Conservation (phyloP, 2,888 invertebrate genomes). For the Drosophila melanosoma region DNA sequence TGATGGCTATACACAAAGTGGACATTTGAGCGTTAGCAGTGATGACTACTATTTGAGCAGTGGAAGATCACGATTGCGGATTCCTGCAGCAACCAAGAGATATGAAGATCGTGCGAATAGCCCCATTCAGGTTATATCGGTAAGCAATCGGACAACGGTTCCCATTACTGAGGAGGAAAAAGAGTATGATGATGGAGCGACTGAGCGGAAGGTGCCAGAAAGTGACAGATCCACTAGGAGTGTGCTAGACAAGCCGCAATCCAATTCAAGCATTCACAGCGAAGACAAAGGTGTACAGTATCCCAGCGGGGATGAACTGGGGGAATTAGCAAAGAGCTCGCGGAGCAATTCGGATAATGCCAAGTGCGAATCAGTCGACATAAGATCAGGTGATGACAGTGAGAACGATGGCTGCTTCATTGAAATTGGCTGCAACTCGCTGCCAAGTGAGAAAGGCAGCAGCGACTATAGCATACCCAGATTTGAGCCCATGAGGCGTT, state of each 20-base stretch:
- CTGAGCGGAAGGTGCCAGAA: background rate
- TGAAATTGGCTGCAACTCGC: conserved; percentile 19
- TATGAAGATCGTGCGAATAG: conserved; percentile 64
- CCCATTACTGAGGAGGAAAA: background rate
- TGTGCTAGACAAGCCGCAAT: conserved; percentile 16
- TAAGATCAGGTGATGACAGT: conserved; percentile 31
- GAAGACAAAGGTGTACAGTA: conserved; percentile 51
- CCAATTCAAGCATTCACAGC: conserved; percentile 33
- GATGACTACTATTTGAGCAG: conserved; percentile 15
- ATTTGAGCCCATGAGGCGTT: conserved; percentile 52
- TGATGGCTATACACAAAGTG: background rate
- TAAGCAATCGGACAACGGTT: background rate
- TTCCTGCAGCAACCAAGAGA: conserved; percentile 13
- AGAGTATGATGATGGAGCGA: background rate
- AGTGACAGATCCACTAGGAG: background rate
- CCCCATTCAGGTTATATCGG: conserved; percentile 52
- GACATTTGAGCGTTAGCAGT: background rate
- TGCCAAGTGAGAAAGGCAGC: conserved; percentile 4
- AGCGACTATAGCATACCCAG: conserved; percentile 20
- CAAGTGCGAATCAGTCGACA: conserved; percentile 27
- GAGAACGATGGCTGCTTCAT: conserved; percentile 11
- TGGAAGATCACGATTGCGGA: background rate
- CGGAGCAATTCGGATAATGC: conserved; percentile 11
- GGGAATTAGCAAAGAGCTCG: background rate
- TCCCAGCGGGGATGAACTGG: conserved; percentile 50